Evolutionary conservation across 2,888 invertebrate genomes (phyloP).

Genomic region (Heliconius ismenius): DNA sequence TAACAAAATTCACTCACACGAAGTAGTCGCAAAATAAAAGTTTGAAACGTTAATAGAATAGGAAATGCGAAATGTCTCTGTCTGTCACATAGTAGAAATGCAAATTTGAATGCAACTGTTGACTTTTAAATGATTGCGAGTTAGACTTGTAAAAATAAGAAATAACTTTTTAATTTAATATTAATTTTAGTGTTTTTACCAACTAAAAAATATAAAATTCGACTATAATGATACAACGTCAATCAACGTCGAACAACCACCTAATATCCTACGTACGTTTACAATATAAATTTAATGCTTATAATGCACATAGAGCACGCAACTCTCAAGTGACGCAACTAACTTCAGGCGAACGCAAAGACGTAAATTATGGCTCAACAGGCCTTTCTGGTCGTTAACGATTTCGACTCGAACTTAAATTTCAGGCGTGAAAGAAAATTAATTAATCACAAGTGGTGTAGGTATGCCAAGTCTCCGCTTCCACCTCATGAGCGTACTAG

Average conservation of each 20-base stretch:
- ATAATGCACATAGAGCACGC: conserved; percentile 71
- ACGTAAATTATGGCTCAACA: conserved; percentile 78
- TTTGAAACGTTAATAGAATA: conserved; percentile 46
- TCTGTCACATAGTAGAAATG: conserved; percentile 37
- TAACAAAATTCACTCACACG: not conserved
- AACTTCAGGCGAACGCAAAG: conserved; percentile 66
- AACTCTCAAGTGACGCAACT: conserved; percentile 74
- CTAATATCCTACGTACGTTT: conserved; percentile 76
- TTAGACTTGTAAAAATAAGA: not conserved
- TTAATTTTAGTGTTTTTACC: not conserved
- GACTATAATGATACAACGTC: conserved; percentile 63
- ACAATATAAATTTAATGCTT: conserved; percentile 74
- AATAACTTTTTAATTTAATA: not conserved
- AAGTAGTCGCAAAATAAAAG: not conserved
- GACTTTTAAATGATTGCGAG: not conserved
- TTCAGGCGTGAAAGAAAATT: conserved; percentile 77
- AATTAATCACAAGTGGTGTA: conserved; percentile 72
- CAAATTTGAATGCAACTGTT: not conserved
- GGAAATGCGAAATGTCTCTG: conserved; percentile 42
- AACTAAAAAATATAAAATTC: conserved; percentile 46
- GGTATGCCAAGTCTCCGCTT: conserved; percentile 42
- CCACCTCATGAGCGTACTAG: conserved; percentile 15
- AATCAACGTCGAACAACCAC: conserved; percentile 73
- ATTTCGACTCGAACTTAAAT: conserved; percentile 73
- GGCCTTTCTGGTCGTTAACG: conserved; percentile 77